Evolutionary conservation across 2,888 invertebrate species (phyloP).

Genomic region (Drosophila histrio): DNA sequence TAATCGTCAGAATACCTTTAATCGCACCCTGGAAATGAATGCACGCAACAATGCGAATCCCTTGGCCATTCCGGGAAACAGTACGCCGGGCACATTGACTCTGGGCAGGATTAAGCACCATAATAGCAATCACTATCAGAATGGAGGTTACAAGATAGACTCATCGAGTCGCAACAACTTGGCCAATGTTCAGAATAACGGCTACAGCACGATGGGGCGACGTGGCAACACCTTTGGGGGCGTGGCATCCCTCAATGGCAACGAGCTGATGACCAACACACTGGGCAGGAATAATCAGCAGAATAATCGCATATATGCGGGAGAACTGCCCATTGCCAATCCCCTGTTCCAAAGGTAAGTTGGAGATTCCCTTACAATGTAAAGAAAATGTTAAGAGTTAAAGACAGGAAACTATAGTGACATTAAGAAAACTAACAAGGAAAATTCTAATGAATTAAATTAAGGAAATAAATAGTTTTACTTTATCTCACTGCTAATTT

Average conservation of each 20-base stretch:
- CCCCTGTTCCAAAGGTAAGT: slow-evolving; percentile 87
- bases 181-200: slow-evolving; percentile 81
- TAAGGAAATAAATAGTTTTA: no score
- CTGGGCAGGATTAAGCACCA: slow-evolving; percentile 84
- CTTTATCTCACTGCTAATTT: no score
- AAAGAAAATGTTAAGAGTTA: no score
- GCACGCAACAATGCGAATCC: slow-evolving; percentile 84
- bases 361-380: no score
- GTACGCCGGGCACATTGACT: slow-evolving; percentile 82
- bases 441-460: no score
- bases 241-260: slow-evolving; percentile 71
- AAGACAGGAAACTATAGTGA: no score
- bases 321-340: slow-evolving; percentile 86
- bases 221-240: slow-evolving; percentile 83
- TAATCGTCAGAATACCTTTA: slow-evolving; percentile 84
- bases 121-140: slow-evolving; percentile 83
- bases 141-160: slow-evolving; percentile 83
- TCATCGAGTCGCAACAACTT: slow-evolving; percentile 82
- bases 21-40: slow-evolving; percentile 84
- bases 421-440: no score
- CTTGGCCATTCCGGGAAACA: slow-evolving; percentile 76
- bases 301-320: slow-evolving; percentile 60
- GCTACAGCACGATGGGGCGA: slow-evolving; percentile 83
- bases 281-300: slow-evolving; percentile 82
- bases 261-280: slow-evolving; percentile 82